These are phyloP conservation scores for Argyresthia goedartella DNA, from an alignment of 2,888 invertebrate species.

Conservation along the genomic window DNA sequence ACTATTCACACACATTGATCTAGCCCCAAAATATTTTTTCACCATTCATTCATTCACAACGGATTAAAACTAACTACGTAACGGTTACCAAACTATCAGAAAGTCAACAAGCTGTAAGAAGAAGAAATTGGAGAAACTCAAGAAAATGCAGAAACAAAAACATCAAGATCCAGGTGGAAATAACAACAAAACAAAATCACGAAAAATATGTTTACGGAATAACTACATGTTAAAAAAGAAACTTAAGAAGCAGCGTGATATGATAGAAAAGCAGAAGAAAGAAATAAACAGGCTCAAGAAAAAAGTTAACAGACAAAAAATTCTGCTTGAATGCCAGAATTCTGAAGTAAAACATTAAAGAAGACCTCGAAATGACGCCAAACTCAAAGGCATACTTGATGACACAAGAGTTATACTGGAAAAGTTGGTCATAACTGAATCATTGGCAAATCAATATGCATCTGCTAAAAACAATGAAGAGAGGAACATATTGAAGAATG, in stretches of 20 bases:
- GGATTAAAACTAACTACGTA: neutral
- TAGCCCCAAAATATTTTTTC: too few species aligned
- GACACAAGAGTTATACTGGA: conserved; percentile 1
- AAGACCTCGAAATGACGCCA: neutral
- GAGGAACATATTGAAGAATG: neutral
- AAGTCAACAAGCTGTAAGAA: neutral
- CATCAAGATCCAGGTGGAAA: conserved; percentile 6
- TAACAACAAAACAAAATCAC: conserved; percentile 2
- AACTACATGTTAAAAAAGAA: conserved; percentile 5
- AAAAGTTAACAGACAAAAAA: conserved; percentile 9
- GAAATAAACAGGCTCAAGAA: conserved; percentile 8
- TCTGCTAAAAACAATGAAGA: neutral
- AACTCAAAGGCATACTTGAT: neutral
- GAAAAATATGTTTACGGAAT: too few species aligned
- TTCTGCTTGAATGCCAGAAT: conserved; percentile 1
- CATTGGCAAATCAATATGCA: neutral
- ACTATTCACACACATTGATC: too few species aligned
- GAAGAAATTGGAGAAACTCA: neutral
- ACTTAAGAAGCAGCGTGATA: neutral
- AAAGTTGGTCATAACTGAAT: neutral
- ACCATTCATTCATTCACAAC: too few species aligned
- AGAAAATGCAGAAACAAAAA: neutral
- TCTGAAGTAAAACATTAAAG: neutral
- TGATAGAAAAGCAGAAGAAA: conserved; percentile 6
- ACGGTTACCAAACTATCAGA: neutral